These are phyloP conservation scores for Agrotis segetum DNA, from an alignment of 2,888 invertebrate species.

Conservation along the genomic window DNA sequence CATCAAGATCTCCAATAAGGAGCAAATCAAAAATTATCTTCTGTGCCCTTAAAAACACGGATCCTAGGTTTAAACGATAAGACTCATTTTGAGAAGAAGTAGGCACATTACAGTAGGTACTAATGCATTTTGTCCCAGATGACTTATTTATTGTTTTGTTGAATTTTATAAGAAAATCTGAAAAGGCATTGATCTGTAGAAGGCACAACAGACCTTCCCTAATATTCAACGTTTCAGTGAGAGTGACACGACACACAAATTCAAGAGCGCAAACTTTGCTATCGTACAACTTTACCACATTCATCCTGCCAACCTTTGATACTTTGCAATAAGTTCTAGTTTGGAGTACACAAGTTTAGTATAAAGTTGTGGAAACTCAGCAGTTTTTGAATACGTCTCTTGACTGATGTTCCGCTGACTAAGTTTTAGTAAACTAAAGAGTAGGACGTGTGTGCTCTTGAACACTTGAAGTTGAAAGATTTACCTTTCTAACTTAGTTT, in stretches of 20 bases:
- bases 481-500: neutral
- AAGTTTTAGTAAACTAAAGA: slow-evolving; percentile 35
- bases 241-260: slow-evolving; percentile 73
- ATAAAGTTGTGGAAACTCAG: slow-evolving; percentile 67
- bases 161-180: too few relatives aligned
- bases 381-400: slow-evolving; percentile 73
- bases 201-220: slow-evolving; percentile 58
- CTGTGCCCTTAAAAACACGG: neutral
- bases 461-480: slow-evolving; percentile 23
- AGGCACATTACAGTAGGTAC: too few relatives aligned
- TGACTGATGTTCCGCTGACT: slow-evolving; percentile 64
- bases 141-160: neutral
- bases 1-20: neutral
- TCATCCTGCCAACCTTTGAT: slow-evolving; percentile 45
- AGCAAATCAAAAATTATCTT: neutral
- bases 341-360: slow-evolving; percentile 5
- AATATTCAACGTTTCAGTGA: slow-evolving; percentile 67
- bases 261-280: slow-evolving; percentile 74
- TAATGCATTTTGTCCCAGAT: neutral
- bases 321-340: slow-evolving; percentile 48
- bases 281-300: slow-evolving; percentile 42
- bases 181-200: slow-evolving; percentile 22
- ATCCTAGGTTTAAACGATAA: too few relatives aligned
- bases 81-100: too few relatives aligned
- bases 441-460: slow-evolving; percentile 20